Conservation (phyloP, 2,797 vertebrate genomes). For the Alauda arvensis region DNA sequence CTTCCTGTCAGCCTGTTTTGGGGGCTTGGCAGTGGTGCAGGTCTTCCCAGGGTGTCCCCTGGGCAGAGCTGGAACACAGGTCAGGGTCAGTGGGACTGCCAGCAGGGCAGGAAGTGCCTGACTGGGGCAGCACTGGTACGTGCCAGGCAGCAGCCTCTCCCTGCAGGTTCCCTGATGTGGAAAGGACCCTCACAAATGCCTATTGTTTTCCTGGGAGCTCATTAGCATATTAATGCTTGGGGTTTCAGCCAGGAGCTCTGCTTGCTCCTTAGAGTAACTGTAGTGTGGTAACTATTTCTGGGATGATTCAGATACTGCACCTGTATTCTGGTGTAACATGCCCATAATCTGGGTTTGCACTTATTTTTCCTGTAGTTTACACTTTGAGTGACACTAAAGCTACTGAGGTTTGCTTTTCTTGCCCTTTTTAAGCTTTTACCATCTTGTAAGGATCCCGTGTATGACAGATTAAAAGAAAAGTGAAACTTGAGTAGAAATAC, state of each 20-base stretch:
- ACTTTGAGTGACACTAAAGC: background rate
- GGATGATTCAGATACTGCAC: background rate
- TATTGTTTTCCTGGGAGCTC: slow-evolving; percentile 16
- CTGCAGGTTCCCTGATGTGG: background rate
- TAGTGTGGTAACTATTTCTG: background rate
- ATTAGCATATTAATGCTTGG: slow-evolving; percentile 10
- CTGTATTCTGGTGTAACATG: background rate
- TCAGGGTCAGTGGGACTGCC: background rate
- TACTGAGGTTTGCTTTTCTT: background rate
- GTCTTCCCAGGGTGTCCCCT: background rate
- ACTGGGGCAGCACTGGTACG: background rate
- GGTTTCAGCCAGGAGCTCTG: background rate
- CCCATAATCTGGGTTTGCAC: background rate
- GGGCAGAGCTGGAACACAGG: background rate
- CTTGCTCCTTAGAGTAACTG: background rate
- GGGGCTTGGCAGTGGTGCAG: background rate
- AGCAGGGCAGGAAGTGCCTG: background rate
- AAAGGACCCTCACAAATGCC: slow-evolving; percentile 31
- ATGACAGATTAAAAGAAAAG: background rate
- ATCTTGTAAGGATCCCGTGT: background rate
- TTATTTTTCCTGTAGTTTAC: background rate
- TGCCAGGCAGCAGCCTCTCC: slow-evolving; percentile 26
- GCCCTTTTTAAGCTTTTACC: background rate
- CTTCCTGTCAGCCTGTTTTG: background rate
- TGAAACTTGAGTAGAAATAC: background rate